Evolutionary conservation across 2,113 vertebrate genomes (phyloP).

Genomic region (Ciconia maguari): DNA sequence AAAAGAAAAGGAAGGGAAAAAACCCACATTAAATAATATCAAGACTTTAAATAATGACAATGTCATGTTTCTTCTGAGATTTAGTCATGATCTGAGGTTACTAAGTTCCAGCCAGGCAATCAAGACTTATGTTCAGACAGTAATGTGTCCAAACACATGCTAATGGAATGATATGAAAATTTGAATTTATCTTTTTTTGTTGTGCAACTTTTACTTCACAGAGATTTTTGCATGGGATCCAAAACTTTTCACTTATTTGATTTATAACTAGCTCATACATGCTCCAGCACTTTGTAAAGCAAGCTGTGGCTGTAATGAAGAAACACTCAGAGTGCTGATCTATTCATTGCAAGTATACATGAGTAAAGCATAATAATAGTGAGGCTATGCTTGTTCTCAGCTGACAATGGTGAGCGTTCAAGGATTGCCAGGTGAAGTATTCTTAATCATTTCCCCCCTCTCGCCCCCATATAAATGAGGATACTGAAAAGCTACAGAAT

Average conservation of each 20-base stretch:
- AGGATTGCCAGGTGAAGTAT: slow-evolving; percentile 47
- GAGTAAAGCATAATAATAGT: background rate
- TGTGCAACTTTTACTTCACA: background rate
- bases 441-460: background rate
- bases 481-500: slow-evolving; percentile 34
- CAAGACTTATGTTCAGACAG: background rate
- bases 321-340: background rate
- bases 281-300: background rate
- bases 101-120: background rate
- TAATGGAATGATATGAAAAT: background rate
- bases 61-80: background rate
- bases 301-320: background rate
- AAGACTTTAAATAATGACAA: background rate
- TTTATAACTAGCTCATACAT: background rate
- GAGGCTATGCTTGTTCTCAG: background rate
- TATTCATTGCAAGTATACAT: background rate
- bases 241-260: background rate
- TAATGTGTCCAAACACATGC: background rate
- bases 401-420: background rate
- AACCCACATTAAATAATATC: background rate
- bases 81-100: background rate
- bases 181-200: background rate
- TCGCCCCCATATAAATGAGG: background rate
- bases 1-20: background rate
- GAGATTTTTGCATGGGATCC: background rate